Evolutionary conservation across 2,113 vertebrate genomes (phyloP).

Genomic region (Anoura caudifer): DNA sequence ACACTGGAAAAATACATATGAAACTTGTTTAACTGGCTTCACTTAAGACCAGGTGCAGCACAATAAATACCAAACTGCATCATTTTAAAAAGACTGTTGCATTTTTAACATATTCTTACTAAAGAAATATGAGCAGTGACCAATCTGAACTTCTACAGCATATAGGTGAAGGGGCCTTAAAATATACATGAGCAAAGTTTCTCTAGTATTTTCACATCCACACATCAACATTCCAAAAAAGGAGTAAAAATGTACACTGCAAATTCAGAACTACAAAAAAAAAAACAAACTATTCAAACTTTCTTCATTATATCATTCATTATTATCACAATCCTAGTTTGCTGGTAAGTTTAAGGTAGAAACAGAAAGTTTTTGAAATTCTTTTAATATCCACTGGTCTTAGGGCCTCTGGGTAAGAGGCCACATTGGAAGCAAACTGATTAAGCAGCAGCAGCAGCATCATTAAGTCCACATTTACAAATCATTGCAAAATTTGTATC

Average conservation of each 20-base stretch:
- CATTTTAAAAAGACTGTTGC: slow-evolving; percentile 77
- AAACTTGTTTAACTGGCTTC: slow-evolving; percentile 82
- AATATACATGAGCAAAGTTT: slow-evolving; percentile 63
- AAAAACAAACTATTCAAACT: slow-evolving; percentile 24
- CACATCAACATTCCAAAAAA: slow-evolving; percentile 70
- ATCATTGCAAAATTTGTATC: slow-evolving; percentile 56
- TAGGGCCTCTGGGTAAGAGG: slow-evolving; percentile 32
- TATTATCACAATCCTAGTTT: slow-evolving; percentile 59
- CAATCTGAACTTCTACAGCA: slow-evolving; percentile 78
- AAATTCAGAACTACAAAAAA: slow-evolving; percentile 72
- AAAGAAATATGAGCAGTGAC: slow-evolving; percentile 78
- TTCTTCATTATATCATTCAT: slow-evolving; percentile 59
- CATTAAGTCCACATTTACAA: slow-evolving; percentile 68
- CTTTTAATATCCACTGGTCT: slow-evolving; percentile 57
- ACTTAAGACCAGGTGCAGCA: slow-evolving; percentile 78
- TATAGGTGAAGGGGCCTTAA: slow-evolving; percentile 54
- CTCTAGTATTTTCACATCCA: slow-evolving; percentile 67
- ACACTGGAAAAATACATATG: slow-evolving; percentile 83
- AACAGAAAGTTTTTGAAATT: slow-evolving; percentile 58
- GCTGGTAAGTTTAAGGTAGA: slow-evolving; percentile 59
- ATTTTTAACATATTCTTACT: slow-evolving; percentile 79
- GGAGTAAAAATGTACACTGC: slow-evolving; percentile 65
- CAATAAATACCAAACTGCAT: slow-evolving; percentile 85
- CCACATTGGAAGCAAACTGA: slow-evolving; percentile 43
- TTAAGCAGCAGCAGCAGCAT: slow-evolving; percentile 74